Evolutionary conservation across 2,797 vertebrate species (phyloP), one percentile per base, ranked within the genome.

Genomic region (Ctenochaetus hawaiiensis): DNA sequence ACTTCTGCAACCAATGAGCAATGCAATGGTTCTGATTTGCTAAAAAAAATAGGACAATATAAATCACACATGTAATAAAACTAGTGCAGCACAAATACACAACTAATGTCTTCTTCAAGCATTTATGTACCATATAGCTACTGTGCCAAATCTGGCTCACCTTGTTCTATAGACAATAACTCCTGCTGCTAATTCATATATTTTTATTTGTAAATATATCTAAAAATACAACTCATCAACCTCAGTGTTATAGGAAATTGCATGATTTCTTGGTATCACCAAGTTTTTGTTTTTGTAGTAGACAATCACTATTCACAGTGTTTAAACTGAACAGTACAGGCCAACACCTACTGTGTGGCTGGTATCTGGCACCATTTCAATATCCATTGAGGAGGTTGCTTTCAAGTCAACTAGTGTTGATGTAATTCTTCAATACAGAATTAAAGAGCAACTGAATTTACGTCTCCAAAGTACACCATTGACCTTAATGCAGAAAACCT

Each of bases 241-340:
- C 75, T 87, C 49, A 77, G 26, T 34, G 44, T 86, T 77, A 68
- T 75, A 87, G 60, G 68, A 89, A 85, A 83, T 92, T 91, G 89
- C 91, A 90, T 88, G 79, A 80, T 83, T 80, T 82, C 66, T 85
- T 76, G 59, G 77, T 77, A 56, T 84, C 41, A 85, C 68, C 87
- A 86, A 75, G 63, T 30, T 67, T 62, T 67, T 76, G 14, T 78
- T 81, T 82, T 80, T 75, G 48, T 81, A 52, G 51, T 81, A 78
- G 67, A 64, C 82, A 72, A 81, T 87, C 30, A 88, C 80, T 91
- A 90, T 94, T 95, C 94, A 95, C 94, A 95, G 94, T 95, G 94
- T 92, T 94, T 90, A 72, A 80, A 92, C 90, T 75, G 76, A 92
- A 92, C 87, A 88, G 83, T 82, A 88, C 88, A 77, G 72, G 77